Evolutionary conservation across 2,888 invertebrate species (phyloP), one percentile per base, ranked within the genome.

Genomic region (Lasioglossum calceatum): DNA sequence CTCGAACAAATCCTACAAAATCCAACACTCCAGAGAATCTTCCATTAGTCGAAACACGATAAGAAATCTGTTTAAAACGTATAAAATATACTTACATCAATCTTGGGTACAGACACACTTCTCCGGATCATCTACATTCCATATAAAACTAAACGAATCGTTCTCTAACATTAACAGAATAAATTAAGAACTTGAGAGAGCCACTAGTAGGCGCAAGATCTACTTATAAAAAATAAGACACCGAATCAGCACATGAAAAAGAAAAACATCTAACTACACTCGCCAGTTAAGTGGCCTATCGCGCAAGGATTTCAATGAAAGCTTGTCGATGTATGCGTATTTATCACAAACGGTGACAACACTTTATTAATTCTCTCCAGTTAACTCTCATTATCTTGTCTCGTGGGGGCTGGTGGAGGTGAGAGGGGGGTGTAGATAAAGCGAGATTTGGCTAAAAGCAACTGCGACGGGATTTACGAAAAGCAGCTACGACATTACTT

Each of bases 401-500:
- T 64, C 54, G 78, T 64, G 58, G 77, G 89, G 85, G 84, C 79
- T 72, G 88, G 85, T 90, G 64, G 32, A 32, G 64, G 64, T 39
- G 67, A 39, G 36, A 19, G 67, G 36, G 67, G 39, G 67, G 67
- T 70, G 36, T 70, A 88, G 88, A 90, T 89, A 90, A 90, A 88
- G 85, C 82, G 78, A 83, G 50, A 83, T 87, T 73, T 81, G 79
- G 79, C 73, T 84, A 77, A 88, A 87, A 85, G 84, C 90, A 80
- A 88, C 79, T 87, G 83, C 81, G 85, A 86, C 84, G 84, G 44
- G 80, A 86, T 89, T 85, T 88, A 89, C 84, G 88, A 91, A 91
- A 88, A 88, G 87, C 91, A 89, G 79, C 85, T 91, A 91, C 87
- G 87, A 85, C 78, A 89, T 91, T 88, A 90, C 70, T 89, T 90